Conservation (phyloP, 2,888 invertebrate species). For the Epinotia brunnichana region DNA sequence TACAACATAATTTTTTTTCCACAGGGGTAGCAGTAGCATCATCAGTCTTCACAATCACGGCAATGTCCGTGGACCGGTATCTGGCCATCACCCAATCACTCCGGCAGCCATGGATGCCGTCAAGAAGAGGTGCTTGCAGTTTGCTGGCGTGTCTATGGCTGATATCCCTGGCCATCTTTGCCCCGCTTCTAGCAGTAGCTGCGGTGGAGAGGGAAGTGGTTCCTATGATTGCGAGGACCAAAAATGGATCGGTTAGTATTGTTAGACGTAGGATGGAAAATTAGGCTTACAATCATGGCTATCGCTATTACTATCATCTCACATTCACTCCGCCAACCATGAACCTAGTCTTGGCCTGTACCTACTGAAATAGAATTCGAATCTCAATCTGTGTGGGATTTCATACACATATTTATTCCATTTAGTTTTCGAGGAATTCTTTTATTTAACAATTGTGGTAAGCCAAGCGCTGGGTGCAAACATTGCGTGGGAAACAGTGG, state of each 20-base stretch:
- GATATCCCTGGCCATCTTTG: constrained; percentile 86
- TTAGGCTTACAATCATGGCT: background rate
- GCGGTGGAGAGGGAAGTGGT: constrained; percentile 72
- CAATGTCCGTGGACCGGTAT: constrained; percentile 90
- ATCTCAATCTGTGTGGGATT: too few relatives aligned
- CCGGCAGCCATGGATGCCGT: constrained; percentile 88
- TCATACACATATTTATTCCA: too few relatives aligned
- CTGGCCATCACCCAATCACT: constrained; percentile 90
- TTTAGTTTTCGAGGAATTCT: too few relatives aligned
- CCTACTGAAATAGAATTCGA: too few relatives aligned
- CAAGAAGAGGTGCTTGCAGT: constrained; percentile 85
- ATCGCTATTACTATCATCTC: too few relatives aligned
- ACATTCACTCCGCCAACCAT: too few relatives aligned
- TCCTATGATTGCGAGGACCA: constrained; percentile 64
- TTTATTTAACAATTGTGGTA: background rate
- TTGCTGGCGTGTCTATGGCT: constrained; percentile 87
- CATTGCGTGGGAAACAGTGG: background rate
- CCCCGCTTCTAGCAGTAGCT: constrained; percentile 85
- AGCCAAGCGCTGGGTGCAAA: background rate
- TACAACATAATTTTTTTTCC: background rate
- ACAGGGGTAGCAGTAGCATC: constrained; percentile 90
- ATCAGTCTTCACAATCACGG: constrained; percentile 91
- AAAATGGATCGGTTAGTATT: constrained; percentile 70
- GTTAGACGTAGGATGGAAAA: constrained; percentile 43
- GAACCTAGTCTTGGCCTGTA: too few relatives aligned